Percentiles rank a stretch among this genome's conserved stretches.
Conservation (phyloP, 2,113 vertebrate species). For the Ibidorhyncha struthersii region DNA sequence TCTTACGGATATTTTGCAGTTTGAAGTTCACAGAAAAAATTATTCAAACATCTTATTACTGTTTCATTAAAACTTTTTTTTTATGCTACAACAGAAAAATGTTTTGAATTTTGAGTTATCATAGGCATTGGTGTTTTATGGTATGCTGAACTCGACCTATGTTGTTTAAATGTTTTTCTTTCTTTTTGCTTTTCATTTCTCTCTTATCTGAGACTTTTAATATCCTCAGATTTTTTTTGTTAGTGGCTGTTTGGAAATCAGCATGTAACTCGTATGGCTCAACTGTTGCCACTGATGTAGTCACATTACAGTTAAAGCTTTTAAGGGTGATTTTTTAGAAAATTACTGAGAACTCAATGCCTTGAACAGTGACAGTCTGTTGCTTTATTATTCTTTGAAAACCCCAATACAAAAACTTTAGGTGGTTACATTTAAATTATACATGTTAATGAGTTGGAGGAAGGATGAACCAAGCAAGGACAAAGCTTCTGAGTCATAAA, state of each 20-base stretch:
- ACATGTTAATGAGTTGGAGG: not conserved
- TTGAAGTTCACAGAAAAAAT: constrained; percentile 35
- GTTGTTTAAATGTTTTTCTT: not conserved
- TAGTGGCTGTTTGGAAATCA: not conserved
- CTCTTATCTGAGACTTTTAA: not conserved
- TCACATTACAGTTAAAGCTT: not conserved
- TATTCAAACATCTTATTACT: not conserved
- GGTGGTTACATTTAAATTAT: not conserved
- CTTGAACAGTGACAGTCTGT: not conserved
- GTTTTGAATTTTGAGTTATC: not conserved
- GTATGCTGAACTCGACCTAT: not conserved
- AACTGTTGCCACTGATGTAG: not conserved
- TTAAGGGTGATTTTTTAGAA: not conserved
- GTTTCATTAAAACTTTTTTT: constrained; percentile 49
- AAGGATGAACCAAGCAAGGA: not conserved
- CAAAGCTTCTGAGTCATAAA: constrained; percentile 21
- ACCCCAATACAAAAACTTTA: not conserved
- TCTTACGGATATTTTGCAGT: not conserved
- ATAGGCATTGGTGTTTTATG: not conserved
- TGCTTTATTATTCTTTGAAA: not conserved
- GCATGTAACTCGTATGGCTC: not conserved
- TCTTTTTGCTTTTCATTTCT: not conserved
- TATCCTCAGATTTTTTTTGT: not conserved
- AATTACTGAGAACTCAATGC: not conserved
- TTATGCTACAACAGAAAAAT: constrained; percentile 14